Conservation (phyloP, 2,888 invertebrate genomes). For the Petrolisthes cinctipes region DNA sequence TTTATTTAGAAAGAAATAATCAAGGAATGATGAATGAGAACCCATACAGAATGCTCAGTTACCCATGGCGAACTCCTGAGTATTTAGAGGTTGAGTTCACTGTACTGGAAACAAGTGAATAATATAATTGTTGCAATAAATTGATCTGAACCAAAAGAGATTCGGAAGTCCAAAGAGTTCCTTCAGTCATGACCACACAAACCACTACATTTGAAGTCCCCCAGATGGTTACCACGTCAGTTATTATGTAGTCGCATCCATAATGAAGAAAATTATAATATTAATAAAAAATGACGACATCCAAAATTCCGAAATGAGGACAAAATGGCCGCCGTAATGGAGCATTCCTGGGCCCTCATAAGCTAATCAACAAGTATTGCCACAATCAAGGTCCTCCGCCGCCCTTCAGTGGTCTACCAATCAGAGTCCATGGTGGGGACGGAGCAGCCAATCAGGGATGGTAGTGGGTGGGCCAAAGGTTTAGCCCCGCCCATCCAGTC, state of each 20-base stretch:
- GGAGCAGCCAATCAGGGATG: conserved; percentile 37
- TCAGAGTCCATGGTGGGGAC: conserved; percentile 22
- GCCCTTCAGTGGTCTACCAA: conserved; percentile 42
- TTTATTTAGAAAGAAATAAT: too few relatives aligned
- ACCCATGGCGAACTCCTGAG: too few relatives aligned
- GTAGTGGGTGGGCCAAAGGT: conserved; percentile 31
- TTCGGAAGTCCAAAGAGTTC: neutral
- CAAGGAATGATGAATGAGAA: too few relatives aligned
- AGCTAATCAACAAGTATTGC: conserved; percentile 64
- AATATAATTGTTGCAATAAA: too few relatives aligned
- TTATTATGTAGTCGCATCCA: neutral
- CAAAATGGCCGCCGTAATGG: conserved; percentile 63
- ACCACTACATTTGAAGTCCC: neutral
- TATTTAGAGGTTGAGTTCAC: too few relatives aligned
- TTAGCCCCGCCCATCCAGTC: conserved; percentile 45
- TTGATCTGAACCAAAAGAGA: too few relatives aligned
- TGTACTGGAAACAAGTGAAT: too few relatives aligned
- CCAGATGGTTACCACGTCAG: neutral
- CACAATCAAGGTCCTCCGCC: conserved; percentile 57
- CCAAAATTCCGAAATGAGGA: conserved; percentile 57
- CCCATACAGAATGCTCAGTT: too few relatives aligned
- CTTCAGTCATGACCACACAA: neutral
- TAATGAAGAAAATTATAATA: neutral
- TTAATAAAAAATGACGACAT: neutral
- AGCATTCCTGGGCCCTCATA: conserved; percentile 63